phyloP scores from a whole-genome alignment of 2,888 invertebrate genomes.

The Fragum fragum region DNA sequence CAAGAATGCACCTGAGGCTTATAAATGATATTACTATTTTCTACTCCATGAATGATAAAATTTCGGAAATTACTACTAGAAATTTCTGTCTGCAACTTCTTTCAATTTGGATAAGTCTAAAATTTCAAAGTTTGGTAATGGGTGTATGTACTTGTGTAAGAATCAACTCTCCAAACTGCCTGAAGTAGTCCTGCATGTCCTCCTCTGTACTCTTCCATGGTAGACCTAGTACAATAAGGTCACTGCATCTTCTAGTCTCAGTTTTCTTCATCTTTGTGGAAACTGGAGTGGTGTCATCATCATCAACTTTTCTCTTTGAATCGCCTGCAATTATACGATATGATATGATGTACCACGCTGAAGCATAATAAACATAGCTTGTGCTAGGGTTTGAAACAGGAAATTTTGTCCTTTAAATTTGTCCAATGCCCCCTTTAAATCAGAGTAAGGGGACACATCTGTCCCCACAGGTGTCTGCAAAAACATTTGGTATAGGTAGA shows the following conservation, averaged over 20 bases:
- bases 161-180: constrained; percentile 98
- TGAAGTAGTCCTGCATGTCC: constrained; percentile 97
- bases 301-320: constrained; percentile 98
- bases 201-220: constrained; percentile 99
- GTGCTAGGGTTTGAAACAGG: background rate
- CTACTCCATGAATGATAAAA: no score
- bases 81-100: no score
- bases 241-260: constrained; percentile 90
- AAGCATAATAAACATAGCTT: no score
- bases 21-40: no score
- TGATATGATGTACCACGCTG: no score
- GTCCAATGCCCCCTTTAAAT: background rate
- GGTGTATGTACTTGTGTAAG: constrained; percentile 95
- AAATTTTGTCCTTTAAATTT: background rate
- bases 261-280: constrained; percentile 98
- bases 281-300: constrained; percentile 93
- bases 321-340: constrained; percentile 89
- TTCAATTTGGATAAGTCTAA: no score
- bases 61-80: no score
- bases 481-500: no score
- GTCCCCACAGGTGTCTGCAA: no score
- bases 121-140: no score
- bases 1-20: no score
- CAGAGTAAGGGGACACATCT: no score
- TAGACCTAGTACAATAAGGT: constrained; percentile 98